Evolutionary conservation across 2,113 vertebrate genomes (phyloP).

Genomic region (Malurus alboscapulatus): DNA sequence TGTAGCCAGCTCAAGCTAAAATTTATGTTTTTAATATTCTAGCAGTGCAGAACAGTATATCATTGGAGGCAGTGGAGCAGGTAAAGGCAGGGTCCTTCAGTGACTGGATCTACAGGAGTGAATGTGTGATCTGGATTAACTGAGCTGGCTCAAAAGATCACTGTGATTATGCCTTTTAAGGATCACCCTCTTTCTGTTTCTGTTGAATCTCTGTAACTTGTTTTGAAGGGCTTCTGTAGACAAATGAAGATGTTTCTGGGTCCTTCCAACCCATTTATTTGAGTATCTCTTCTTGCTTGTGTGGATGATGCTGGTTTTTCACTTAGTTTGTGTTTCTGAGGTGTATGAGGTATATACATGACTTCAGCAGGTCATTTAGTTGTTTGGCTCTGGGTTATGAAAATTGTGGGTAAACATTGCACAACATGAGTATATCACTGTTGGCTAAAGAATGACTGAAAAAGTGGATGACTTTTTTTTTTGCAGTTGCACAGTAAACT

Average conservation of each 20-base stretch:
- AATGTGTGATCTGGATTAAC: not conserved
- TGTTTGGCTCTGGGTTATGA: not conserved
- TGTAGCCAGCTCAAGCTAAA: not conserved
- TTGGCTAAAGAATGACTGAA: not conserved
- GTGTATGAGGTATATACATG: not conserved
- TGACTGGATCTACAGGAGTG: not conserved
- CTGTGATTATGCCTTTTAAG: not conserved
- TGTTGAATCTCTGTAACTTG: not conserved
- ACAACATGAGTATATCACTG: not conserved
- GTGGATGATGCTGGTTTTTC: not conserved
- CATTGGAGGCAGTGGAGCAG: not conserved
- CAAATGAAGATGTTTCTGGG: not conserved
- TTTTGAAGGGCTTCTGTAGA: not conserved
- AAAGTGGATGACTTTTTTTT: not conserved
- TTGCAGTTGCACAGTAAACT: constrained; percentile 90
- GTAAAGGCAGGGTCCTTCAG: not conserved
- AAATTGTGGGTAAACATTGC: not conserved
- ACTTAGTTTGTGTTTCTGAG: not conserved
- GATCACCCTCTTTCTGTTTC: not conserved
- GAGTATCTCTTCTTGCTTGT: not conserved
- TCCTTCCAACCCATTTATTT: not conserved
- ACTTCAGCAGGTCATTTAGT: not conserved
- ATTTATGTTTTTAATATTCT: not conserved
- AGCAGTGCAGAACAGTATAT: not conserved
- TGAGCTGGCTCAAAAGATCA: not conserved